Conservation (phyloP, 2,888 invertebrate genomes). For the Aphidius colemani region DNA sequence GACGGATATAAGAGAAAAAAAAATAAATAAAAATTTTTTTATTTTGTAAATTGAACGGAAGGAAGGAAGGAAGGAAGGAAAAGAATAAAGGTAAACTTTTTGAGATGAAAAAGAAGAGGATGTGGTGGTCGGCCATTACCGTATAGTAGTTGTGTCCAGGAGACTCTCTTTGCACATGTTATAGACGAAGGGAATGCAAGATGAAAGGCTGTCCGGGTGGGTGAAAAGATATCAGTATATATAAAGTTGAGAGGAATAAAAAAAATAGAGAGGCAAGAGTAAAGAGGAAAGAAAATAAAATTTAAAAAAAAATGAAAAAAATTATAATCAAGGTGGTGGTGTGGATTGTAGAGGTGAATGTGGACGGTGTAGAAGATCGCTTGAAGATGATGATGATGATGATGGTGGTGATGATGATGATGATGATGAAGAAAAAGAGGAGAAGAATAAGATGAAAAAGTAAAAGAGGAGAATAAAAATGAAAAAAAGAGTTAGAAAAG, state of each 20-base stretch:
- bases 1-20: slow-evolving; percentile 15
- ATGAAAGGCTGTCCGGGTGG: slow-evolving; percentile 34
- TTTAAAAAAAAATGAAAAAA: slow-evolving; percentile 26
- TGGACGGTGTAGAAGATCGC: slow-evolving; percentile 26
- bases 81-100: slow-evolving; percentile 14
- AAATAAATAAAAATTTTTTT: slow-evolving; percentile 24
- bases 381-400: slow-evolving; percentile 11
- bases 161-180: slow-evolving; percentile 34
- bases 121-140: slow-evolving; percentile 50
- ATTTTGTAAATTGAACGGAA: slow-evolving; percentile 17
- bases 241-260: slow-evolving; percentile 12
- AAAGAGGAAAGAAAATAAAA: slow-evolving; percentile 28
- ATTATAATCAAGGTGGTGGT: slow-evolving; percentile 55
- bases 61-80: slow-evolving; percentile 17
- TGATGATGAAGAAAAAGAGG: slow-evolving; percentile 2
- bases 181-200: slow-evolving; percentile 30
- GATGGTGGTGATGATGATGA: slow-evolving; percentile 30
- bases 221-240: slow-evolving; percentile 26
- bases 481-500: slow-evolving; percentile 17
- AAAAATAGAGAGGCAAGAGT: slow-evolving; percentile 14
- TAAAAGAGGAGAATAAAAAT: slow-evolving; percentile 16
- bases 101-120: slow-evolving; percentile 33
- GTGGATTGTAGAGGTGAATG: slow-evolving; percentile 32
- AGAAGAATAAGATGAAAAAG: slow-evolving; percentile 20
- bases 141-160: slow-evolving; percentile 41